These are phyloP conservation scores for Cinclus mexicanus DNA, from an alignment of 2,113 vertebrate species.

Conservation along the genomic window DNA sequence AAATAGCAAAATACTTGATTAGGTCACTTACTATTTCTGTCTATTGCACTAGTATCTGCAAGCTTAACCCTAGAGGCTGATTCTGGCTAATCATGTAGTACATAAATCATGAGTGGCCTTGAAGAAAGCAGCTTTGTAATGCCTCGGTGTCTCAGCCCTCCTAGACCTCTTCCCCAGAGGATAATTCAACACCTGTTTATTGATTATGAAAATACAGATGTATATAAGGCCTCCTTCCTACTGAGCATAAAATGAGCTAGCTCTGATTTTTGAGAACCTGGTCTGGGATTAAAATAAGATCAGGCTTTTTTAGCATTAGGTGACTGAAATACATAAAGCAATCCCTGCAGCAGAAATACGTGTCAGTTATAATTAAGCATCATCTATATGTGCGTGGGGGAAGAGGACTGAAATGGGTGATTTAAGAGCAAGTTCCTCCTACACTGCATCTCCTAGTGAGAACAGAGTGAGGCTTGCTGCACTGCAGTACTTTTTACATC, in stretches of 20 bases:
- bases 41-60: background rate
- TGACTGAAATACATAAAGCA: background rate
- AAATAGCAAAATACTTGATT: slow-evolving; percentile 29
- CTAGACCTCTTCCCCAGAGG: background rate
- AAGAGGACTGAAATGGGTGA: background rate
- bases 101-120: background rate
- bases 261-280: background rate
- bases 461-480: background rate
- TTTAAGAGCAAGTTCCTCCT: slow-evolving; percentile 24
- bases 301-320: background rate
- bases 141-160: background rate
- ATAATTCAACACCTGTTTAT: background rate
- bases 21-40: slow-evolving; percentile 32
- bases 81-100: background rate
- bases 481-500: slow-evolving; percentile 2
- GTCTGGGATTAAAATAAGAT: background rate
- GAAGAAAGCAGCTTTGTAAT: background rate
- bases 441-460: background rate
- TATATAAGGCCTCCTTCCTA: background rate
- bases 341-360: background rate
- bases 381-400: background rate
- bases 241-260: background rate
- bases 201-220: background rate
- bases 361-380: background rate
- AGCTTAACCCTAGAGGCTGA: slow-evolving; percentile 17